Evolutionary conservation across 2,797 vertebrate genomes (phyloP), one percentile per base, ranked within the genome.

Genomic region (Amazonetta brasiliensis): DNA sequence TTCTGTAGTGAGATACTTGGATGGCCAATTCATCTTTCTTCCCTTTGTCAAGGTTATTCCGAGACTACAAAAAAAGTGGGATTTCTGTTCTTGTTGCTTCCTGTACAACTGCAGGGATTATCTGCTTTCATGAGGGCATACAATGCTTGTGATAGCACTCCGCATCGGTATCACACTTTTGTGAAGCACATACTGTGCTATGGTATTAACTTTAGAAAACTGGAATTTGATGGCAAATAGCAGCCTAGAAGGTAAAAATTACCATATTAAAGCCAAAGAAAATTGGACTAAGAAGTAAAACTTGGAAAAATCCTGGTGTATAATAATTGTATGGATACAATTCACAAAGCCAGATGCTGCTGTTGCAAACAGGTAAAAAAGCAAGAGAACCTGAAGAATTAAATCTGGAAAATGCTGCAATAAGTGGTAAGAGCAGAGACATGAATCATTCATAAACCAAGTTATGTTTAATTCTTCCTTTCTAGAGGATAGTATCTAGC

Each of bases 161-260:
- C 41, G 2, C 16, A 9, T 31, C 58, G 12, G 9, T 15, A 20
- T 10, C 44, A n/a, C 11, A 1, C 30, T 39, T 2, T 0, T 7
- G 37, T 66, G 52, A 28, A 41, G 28, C 2, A 1, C 21, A 12
- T 59, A 17, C 6, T 35, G 6, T 0, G 0, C 50, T 64, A 14
- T 22, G 9, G n/a, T 26, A 31, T 39, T 71, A 39, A 33, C 28
- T 52, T 17, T 18, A 87, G 50, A 19, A 75, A 50, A 30, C 3
- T 39, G 17, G 30, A 48, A 31, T 35, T 18, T 35, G 44, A 60
- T 39, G 30, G 37, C 15, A 35, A 91, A 54, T 5, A 46, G 30
- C 21, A 66, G 12, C 30, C 25, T 41, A 66, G 44, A 31, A 71
- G 41, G 33, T 25, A 55, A 41, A 46, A 72, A 16, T 31, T 69